These are phyloP conservation scores for Varanus salvator DNA, from an alignment of 2,113 vertebrate genomes.

Conservation along the genomic window DNA sequence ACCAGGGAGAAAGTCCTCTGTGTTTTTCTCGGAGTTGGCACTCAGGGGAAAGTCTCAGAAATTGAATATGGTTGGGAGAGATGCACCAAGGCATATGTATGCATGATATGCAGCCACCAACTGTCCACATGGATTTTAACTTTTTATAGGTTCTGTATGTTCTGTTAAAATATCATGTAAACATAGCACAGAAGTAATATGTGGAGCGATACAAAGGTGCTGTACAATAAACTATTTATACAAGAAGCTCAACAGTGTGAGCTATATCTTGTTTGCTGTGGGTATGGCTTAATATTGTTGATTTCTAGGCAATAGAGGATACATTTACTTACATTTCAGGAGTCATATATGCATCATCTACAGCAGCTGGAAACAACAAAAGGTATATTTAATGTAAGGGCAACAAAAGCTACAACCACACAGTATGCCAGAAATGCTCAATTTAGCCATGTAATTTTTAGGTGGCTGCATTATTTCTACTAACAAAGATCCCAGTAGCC, in stretches of 20 bases:
- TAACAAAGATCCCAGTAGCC: neutral
- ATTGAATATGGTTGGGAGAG: too few relatives aligned
- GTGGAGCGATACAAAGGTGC: neutral
- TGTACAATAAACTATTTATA: slow-evolving; percentile 12
- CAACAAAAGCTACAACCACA: neutral
- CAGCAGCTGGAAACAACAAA: slow-evolving; percentile 68
- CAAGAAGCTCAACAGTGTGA: neutral
- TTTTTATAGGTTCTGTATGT: neutral
- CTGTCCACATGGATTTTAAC: too few relatives aligned
- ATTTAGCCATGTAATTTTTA: neutral
- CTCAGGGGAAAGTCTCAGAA: too few relatives aligned
- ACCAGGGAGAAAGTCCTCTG: too few relatives aligned
- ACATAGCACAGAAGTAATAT: neutral
- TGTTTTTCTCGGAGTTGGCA: too few relatives aligned
- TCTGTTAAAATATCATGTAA: neutral
- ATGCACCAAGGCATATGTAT: too few relatives aligned
- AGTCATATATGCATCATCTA: slow-evolving; percentile 49
- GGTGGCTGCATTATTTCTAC: neutral
- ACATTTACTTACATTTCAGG: slow-evolving; percentile 64
- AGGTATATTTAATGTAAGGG: neutral
- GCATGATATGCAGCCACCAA: too few relatives aligned
- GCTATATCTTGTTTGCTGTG: rapidly evolving
- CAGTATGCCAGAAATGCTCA: neutral
- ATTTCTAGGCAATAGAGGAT: neutral
- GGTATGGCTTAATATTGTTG: rapidly evolving